Conservation (phyloP, 1,140 invertebrate species). For the Glossosoma conforme region DNA sequence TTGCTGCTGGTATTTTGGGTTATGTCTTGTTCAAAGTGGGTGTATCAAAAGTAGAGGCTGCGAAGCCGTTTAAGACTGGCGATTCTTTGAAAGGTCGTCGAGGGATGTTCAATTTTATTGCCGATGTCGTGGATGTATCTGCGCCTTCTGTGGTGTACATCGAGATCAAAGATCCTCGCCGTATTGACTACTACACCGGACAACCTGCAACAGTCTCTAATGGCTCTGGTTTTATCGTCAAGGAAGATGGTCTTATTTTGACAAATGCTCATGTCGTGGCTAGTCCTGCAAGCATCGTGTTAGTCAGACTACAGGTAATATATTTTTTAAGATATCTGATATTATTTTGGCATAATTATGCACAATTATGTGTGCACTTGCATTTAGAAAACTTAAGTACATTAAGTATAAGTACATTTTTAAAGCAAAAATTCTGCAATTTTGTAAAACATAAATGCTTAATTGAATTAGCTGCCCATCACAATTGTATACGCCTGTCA, state of each 20-base stretch:
- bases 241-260: slow-evolving; percentile 80
- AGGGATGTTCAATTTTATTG: slow-evolving; percentile 78
- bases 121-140: slow-evolving; percentile 79
- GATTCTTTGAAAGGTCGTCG: slow-evolving; percentile 46
- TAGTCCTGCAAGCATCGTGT: slow-evolving; percentile 63
- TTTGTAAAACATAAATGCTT: too few species aligned
- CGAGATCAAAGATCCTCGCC: slow-evolving; percentile 69
- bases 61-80: slow-evolving; percentile 28
- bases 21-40: slow-evolving; percentile 40
- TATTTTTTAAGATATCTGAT: too few species aligned
- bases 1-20: slow-evolving; percentile 42
- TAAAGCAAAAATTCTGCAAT: too few species aligned
- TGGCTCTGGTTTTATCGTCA: slow-evolving; percentile 88
- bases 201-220: slow-evolving; percentile 64
- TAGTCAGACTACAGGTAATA: slow-evolving; percentile 54
- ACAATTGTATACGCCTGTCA: too few species aligned
- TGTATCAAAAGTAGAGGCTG: slow-evolving; percentile 42
- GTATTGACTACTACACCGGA: slow-evolving; percentile 55
- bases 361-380: too few species aligned
- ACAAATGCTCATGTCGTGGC: slow-evolving; percentile 95
- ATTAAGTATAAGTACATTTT: too few species aligned
- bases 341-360: too few species aligned
- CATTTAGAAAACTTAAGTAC: too few species aligned
- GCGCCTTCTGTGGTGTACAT: slow-evolving; percentile 83
- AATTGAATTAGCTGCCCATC: too few species aligned